A percentile compares a stretch with the other conserved stretches of the same genome.
phyloP scores from a whole-genome alignment of 2,888 invertebrate species.

The Falcaria lacertinaria region DNA sequence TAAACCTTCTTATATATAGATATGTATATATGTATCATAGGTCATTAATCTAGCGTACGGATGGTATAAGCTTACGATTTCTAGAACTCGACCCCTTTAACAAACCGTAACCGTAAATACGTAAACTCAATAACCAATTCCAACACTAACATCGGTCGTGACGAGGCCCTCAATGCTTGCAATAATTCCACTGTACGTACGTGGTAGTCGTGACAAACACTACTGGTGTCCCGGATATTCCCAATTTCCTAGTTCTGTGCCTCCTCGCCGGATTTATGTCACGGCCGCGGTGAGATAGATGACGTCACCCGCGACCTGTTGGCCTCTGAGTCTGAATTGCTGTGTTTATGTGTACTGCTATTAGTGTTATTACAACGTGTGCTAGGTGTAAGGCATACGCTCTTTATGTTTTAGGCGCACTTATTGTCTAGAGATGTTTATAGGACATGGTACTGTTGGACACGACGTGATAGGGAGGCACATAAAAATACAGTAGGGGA shows the following conservation, averaged over 20 bases:
- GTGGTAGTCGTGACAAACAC: slow-evolving; percentile 49
- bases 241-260: slow-evolving; percentile 52
- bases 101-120: not conserved
- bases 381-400: not conserved
- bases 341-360: not conserved
- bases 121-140: slow-evolving; percentile 3
- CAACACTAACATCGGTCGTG: slow-evolving; percentile 32
- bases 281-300: slow-evolving; percentile 32
- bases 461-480: too few species aligned
- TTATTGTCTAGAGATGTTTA: too few species aligned
- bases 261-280: slow-evolving; percentile 40
- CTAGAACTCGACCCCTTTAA: not conserved
- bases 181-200: slow-evolving; percentile 30
- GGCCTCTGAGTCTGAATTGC: slow-evolving; percentile 16
- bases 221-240: slow-evolving; percentile 50
- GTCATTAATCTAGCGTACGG: too few species aligned
- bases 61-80: too few species aligned
- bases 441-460: too few species aligned
- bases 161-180: slow-evolving; percentile 35
- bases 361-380: not conserved
- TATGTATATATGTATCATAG: too few species aligned
- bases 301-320: slow-evolving; percentile 30
- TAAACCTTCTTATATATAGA: too few species aligned
- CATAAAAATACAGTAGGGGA: too few species aligned
- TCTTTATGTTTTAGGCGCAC: not conserved